Conservation (phyloP, 2,797 vertebrate genomes). For the Syngnathus acus region DNA sequence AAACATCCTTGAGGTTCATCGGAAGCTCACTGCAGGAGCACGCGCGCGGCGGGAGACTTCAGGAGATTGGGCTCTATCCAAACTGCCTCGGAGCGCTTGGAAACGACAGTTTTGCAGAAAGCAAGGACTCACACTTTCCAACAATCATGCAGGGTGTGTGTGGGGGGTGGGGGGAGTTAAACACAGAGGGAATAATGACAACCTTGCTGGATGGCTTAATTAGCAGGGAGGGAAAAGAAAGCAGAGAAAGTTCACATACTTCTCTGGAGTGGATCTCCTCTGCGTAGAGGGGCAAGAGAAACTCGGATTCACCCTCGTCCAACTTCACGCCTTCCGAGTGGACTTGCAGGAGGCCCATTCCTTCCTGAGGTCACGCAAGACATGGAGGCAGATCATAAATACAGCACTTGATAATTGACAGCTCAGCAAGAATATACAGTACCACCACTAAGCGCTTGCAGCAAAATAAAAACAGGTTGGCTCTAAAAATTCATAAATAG, state of each 20-base stretch:
- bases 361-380: slow-evolving; percentile 65
- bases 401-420: too few relatives aligned
- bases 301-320: slow-evolving; percentile 88
- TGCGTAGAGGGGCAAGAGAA: slow-evolving; percentile 87
- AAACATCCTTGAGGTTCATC: slow-evolving; percentile 62
- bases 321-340: slow-evolving; percentile 80
- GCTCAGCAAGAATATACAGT: too few relatives aligned
- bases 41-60: slow-evolving; percentile 14
- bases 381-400: neutral
- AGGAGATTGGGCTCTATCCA: slow-evolving; percentile 8
- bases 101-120: slow-evolving; percentile 27
- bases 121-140: slow-evolving; percentile 15
- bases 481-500: too few relatives aligned
- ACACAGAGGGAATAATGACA: slow-evolving; percentile 1
- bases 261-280: slow-evolving; percentile 90
- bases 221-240: slow-evolving; percentile 19
- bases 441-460: too few relatives aligned
- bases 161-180: neutral
- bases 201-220: neutral
- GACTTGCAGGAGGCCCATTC: slow-evolving; percentile 88
- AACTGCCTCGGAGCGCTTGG: slow-evolving; percentile 2
- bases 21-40: slow-evolving; percentile 41
- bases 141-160: too few relatives aligned
- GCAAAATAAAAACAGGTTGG: too few relatives aligned
- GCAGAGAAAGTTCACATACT: slow-evolving; percentile 61